A percentile compares a stretch with the other conserved stretches of the same genome.
These are phyloP conservation scores for Manis crassicaudata DNA, from an alignment of 2,797 vertebrate genomes.

Conservation along the genomic window DNA sequence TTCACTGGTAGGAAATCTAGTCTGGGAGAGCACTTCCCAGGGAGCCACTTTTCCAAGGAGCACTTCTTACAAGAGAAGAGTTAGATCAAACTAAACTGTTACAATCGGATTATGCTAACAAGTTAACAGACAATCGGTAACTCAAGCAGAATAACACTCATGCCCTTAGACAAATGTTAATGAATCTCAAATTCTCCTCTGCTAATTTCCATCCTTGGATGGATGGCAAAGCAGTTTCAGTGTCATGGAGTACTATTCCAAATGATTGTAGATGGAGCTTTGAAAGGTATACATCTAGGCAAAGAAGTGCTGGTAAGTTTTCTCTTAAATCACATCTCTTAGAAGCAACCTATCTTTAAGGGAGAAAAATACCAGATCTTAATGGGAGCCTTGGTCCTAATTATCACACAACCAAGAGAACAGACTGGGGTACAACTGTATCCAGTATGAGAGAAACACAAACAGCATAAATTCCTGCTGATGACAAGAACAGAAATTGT, in stretches of 20 bases:
- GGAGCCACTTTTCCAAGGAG: background rate
- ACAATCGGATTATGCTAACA: background rate
- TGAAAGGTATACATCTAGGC: background rate
- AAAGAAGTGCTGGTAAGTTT: background rate
- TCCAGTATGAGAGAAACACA: background rate
- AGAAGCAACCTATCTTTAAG: background rate
- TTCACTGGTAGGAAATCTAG: background rate
- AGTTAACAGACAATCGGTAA: background rate
- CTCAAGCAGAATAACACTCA: background rate
- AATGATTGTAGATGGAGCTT: background rate
- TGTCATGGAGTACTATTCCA: background rate
- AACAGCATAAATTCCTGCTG: background rate
- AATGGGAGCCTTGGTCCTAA: background rate
- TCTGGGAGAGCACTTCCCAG: background rate
- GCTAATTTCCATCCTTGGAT: background rate
- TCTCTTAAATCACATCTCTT: constrained; percentile 8
- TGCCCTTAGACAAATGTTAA: background rate
- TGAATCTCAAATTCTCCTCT: background rate
- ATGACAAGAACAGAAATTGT: background rate
- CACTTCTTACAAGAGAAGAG: background rate
- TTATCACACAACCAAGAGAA: background rate
- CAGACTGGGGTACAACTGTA: background rate
- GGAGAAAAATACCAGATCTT: background rate
- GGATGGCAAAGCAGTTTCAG: background rate
- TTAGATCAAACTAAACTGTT: background rate